Evolutionary conservation across 2,888 invertebrate genomes (phyloP), one percentile per base, ranked within the genome.

Genomic region (Petrolisthes cinctipes): DNA sequence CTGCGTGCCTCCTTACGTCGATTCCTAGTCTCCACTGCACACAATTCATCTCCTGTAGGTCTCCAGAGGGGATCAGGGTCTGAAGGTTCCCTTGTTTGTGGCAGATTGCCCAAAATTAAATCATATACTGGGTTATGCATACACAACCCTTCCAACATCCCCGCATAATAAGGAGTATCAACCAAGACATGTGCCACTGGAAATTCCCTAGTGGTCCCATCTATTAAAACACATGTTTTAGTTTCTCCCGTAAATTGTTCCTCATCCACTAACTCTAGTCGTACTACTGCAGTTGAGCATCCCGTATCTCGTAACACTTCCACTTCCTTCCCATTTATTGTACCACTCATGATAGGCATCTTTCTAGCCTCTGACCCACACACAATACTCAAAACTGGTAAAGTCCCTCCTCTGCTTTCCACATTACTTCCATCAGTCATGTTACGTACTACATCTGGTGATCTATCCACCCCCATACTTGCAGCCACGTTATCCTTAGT

Each of bases 151-250:
- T n/a, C n/a, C n/a, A n/a, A n/a, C n/a, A 11, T 73, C n/a, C 73
- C 73, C 73, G 6, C n/a, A n/a, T 73, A 73, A 20, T 73, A 73
- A 11, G 73, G 73, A 6, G 73, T n/a, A 73, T 73, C 73, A 20
- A n/a, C 73, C 7, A 17, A 11, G n/a, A 73, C 73, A 73, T n/a
- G n/a, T n/a, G 73, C 73, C 17, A 73, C 73, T 73, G 7, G n/a
- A 11, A 73, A 7, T 73, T n/a, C n/a, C 5, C 73, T 73, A 6
- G 23, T 20, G 73, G n/a, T 73, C n/a, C 73, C 73, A 73, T 73
- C 73, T 6, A 73, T 73, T 20, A 73, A 20, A 6, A 73, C n/a
- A n/a, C n/a, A 73, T 5, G 73, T 73, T 6, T n/a, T 73, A 6
- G n/a, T 73, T 20, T 73, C 23, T 5, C 73, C 73, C 5, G 17